phyloP scores from a whole-genome alignment of 2,113 vertebrate genomes.

The Leucopternis melanops region DNA sequence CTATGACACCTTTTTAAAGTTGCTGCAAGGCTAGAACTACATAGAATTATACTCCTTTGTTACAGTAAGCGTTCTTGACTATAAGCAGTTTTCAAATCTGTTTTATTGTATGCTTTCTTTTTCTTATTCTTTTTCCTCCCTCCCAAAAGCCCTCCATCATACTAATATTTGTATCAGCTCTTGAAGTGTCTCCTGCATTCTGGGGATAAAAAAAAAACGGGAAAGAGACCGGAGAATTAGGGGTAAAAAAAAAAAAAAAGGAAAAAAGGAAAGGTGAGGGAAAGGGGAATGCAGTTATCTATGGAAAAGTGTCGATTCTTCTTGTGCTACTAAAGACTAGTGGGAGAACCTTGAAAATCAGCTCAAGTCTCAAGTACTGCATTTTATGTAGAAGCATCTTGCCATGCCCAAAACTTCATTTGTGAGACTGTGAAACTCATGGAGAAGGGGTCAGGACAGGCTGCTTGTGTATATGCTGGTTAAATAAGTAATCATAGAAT shows the following conservation, averaged over 20 bases:
- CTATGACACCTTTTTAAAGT: not conserved
- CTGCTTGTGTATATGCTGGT: not conserved
- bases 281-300: not conserved
- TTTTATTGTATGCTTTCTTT: not conserved
- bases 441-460: not conserved
- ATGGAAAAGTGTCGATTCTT: not conserved
- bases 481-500: not conserved
- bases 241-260: no score
- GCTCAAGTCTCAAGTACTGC: no score
- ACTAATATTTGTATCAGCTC: not conserved
- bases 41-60: not conserved
- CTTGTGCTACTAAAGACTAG: no score
- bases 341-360: not conserved
- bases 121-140: not conserved
- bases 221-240: not conserved
- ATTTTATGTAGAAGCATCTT: no score
- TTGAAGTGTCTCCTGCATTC: not conserved
- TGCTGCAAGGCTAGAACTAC: not conserved
- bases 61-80: not conserved
- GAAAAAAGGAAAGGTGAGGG: not conserved
- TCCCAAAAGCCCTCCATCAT: not conserved
- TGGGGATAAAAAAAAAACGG: not conserved
- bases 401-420: not conserved
- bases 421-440: not conserved
- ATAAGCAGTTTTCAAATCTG: not conserved